These are phyloP conservation scores for Notothenia rossii DNA, from an alignment of 2,113 vertebrate species.

Conservation along the genomic window DNA sequence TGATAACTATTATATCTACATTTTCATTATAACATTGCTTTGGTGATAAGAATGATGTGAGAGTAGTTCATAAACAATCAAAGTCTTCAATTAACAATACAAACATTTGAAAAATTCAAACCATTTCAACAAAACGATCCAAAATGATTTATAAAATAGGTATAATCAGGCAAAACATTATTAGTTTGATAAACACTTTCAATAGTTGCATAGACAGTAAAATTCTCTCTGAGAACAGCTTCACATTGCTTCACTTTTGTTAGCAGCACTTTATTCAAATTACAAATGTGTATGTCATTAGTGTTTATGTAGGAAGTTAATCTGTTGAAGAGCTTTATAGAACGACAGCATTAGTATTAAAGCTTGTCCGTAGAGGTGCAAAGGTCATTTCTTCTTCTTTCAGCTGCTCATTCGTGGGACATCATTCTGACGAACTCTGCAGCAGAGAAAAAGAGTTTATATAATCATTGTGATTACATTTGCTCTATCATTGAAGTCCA, in stretches of 20 bases:
- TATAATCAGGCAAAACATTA: slow-evolving; percentile 36
- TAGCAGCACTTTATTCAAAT: slow-evolving; percentile 21
- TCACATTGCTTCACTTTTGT: slow-evolving; percentile 17
- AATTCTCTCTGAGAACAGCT: slow-evolving; percentile 24
- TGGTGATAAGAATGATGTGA: background rate
- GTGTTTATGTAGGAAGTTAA: background rate
- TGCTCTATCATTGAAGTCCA: background rate
- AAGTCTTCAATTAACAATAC: slow-evolving; percentile 21
- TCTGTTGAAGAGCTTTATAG: background rate
- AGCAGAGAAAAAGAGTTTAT: slow-evolving; percentile 5
- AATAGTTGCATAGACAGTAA: slow-evolving; percentile 48
- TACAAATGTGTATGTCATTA: background rate
- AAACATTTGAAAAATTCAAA: slow-evolving; percentile 14
- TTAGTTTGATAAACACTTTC: background rate
- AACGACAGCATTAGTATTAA: background rate
- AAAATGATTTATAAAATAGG: slow-evolving; percentile 29
- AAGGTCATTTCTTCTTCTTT: slow-evolving; percentile 11
- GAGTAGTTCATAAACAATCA: slow-evolving; percentile 25
- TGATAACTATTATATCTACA: background rate
- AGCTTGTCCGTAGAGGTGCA: slow-evolving; percentile 14
- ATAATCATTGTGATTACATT: background rate
- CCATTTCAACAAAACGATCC: slow-evolving; percentile 22
- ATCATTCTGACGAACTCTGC: slow-evolving; percentile 85
- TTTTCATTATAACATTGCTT: background rate
- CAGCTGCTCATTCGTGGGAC: slow-evolving; percentile 69